A percentile compares a stretch with the other conserved stretches of the same genome.
These are phyloP conservation scores for Acleris emargana DNA, from an alignment of 2,888 invertebrate species.

Conservation along the genomic window DNA sequence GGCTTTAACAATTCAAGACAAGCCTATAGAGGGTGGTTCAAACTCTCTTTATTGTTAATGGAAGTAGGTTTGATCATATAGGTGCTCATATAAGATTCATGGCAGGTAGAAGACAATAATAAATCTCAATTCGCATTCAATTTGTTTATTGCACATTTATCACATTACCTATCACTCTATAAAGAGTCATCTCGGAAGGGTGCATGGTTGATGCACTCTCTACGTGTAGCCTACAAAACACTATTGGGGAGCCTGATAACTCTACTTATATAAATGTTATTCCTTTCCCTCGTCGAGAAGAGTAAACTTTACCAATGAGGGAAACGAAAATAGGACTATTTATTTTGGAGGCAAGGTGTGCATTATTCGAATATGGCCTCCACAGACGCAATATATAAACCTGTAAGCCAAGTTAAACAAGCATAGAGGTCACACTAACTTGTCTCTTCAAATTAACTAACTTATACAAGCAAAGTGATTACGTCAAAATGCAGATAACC, in stretches of 20 bases:
- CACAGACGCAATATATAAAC: too few relatives aligned
- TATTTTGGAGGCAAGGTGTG: slow-evolving; percentile 7
- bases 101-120: slow-evolving; percentile 43
- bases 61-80: neutral
- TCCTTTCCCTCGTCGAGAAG: slow-evolving; percentile 46
- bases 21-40: neutral
- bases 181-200: slow-evolving; percentile 61
- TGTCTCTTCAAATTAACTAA: too few relatives aligned
- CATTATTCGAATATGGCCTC: slow-evolving; percentile 1
- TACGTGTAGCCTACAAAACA: slow-evolving; percentile 41
- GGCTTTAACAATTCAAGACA: too few relatives aligned
- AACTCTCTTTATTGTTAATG: neutral
- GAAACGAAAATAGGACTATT: slow-evolving; percentile 37
- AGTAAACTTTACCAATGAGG: slow-evolving; percentile 50
- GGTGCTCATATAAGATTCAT: neutral
- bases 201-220: slow-evolving; percentile 71
- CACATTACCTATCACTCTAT: slow-evolving; percentile 59
- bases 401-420: too few relatives aligned
- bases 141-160: slow-evolving; percentile 64
- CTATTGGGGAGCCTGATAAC: slow-evolving; percentile 50
- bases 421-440: too few relatives aligned
- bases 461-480: too few relatives aligned
- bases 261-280: slow-evolving; percentile 53
- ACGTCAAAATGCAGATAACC: neutral
- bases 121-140: slow-evolving; percentile 68